These are phyloP conservation scores for Tetrao urogallus DNA, from an alignment of 2,113 vertebrate genomes.

Conservation along the genomic window DNA sequence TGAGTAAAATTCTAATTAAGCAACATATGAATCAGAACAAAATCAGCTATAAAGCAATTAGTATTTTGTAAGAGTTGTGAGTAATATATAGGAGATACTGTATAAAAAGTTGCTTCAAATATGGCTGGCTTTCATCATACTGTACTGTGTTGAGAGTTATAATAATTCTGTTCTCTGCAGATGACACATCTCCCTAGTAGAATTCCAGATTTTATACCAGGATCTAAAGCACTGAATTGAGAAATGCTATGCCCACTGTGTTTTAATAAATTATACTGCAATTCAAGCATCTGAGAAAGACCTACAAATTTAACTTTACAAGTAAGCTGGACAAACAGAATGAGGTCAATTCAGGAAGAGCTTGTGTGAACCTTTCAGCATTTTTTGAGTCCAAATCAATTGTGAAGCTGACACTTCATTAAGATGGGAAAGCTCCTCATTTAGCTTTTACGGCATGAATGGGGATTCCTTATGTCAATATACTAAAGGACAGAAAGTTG, in stretches of 20 bases:
- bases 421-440: neutral
- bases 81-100: neutral
- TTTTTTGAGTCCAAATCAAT: slow-evolving; percentile 15
- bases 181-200: neutral
- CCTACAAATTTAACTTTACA: neutral
- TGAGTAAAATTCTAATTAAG: slow-evolving; percentile 74
- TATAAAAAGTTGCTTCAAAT: slow-evolving; percentile 40
- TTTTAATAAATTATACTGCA: slow-evolving; percentile 9
- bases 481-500: neutral
- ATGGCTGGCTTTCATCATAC: slow-evolving; percentile 18
- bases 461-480: neutral
- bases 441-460: neutral
- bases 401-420: neutral
- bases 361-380: neutral
- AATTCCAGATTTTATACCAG: slow-evolving; percentile 21
- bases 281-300: neutral
- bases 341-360: neutral
- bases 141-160: neutral
- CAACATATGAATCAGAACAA: slow-evolving; percentile 74
- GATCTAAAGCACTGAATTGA: neutral
- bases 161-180: neutral
- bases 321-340: neutral
- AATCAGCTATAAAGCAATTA: slow-evolving; percentile 67
- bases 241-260: neutral
- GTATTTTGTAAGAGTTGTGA: slow-evolving; percentile 44